Evolutionary conservation across 2,113 vertebrate species (phyloP).

Genomic region (Ammospiza caudacuta): DNA sequence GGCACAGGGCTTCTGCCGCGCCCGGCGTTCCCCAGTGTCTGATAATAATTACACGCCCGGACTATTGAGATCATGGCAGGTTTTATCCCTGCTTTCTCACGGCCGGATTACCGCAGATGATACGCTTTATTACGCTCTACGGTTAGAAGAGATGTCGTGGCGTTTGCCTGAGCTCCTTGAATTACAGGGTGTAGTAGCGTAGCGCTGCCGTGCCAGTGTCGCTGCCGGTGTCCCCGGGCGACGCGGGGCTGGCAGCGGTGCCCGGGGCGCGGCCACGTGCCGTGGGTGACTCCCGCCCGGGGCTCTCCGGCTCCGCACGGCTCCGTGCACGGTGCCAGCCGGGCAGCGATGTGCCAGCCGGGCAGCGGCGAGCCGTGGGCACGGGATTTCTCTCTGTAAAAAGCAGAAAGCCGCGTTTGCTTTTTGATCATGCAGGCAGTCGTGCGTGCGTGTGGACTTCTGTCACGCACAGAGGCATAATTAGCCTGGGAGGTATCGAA

Average conservation of each 20-base stretch:
- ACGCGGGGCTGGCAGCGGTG: background rate
- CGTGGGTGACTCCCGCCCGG: background rate
- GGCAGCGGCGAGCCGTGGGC: background rate
- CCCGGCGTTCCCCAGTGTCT: background rate
- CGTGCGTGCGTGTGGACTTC: background rate
- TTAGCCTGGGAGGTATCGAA: background rate
- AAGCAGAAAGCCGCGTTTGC: background rate
- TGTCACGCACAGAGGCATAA: background rate
- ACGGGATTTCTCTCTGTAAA: background rate
- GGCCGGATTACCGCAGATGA: background rate
- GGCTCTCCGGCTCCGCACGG: accelerated
- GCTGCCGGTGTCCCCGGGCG: accelerated
- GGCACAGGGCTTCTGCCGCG: accelerated
- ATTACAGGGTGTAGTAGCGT: accelerated
- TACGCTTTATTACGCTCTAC: background rate
- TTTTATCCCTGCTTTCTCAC: background rate
- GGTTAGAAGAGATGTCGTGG: background rate
- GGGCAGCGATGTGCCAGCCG: background rate
- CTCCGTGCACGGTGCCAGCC: background rate
- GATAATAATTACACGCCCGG: background rate
- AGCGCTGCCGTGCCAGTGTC: background rate
- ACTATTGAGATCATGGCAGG: background rate
- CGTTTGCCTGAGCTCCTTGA: background rate
- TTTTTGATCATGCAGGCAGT: background rate
- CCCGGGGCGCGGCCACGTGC: background rate